A percentile compares a stretch with the other conserved stretches of the same genome.
Conservation (phyloP, 1,140 invertebrate species). For the Parasteatoda tepidariorum region DNA sequence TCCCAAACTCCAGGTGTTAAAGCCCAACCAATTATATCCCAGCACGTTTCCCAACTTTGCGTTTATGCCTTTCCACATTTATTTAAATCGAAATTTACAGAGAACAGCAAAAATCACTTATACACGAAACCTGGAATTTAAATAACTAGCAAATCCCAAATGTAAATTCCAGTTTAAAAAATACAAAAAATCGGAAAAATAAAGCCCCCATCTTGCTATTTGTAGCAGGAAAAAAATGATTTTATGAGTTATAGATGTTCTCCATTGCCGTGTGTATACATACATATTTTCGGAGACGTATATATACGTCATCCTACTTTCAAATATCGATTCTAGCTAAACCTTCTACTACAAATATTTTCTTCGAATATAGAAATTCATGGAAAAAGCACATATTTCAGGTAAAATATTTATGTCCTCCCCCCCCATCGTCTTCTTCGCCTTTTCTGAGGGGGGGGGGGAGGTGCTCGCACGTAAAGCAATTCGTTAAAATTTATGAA, state of each 20-base stretch:
- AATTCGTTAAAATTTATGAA: conserved; percentile 58
- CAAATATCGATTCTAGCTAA: background rate
- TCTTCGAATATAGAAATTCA: background rate
- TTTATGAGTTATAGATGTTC: background rate
- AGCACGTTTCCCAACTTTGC: too few species aligned
- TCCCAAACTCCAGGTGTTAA: too few species aligned
- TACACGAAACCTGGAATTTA: conserved; percentile 3
- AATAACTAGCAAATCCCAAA: conserved; percentile 31
- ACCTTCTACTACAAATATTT: background rate
- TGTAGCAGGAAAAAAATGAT: background rate
- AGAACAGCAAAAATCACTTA: conserved; percentile 18
- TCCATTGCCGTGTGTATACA: background rate
- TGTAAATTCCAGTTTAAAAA: conserved; percentile 1
- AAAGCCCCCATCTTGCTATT: background rate
- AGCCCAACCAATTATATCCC: too few species aligned
- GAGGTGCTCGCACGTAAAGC: conserved; percentile 43
- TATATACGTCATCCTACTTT: conserved; percentile 9
- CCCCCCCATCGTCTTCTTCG: background rate
- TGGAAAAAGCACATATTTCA: background rate
- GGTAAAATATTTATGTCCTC: background rate
- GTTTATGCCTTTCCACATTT: background rate
- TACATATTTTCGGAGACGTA: background rate
- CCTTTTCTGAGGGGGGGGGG: background rate
- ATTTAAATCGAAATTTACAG: background rate
- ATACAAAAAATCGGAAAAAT: too few species aligned